A percentile compares a stretch with the other conserved stretches of the same genome.
These are phyloP conservation scores for Onthophagus sagittarius DNA, from an alignment of 2,888 invertebrate species.

Conservation along the genomic window DNA sequence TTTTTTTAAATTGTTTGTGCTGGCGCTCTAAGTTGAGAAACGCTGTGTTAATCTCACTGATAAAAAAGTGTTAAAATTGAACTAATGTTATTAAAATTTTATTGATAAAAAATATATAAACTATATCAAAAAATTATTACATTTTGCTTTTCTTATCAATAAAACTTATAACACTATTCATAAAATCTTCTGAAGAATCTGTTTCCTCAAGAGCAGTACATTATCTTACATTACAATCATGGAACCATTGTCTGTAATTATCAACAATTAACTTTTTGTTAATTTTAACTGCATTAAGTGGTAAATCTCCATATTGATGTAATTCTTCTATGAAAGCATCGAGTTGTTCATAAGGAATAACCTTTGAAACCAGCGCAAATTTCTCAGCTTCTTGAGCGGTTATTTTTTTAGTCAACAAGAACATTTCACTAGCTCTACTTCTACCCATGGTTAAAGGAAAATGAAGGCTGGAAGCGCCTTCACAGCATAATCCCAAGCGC, in stretches of 20 bases:
- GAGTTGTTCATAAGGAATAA: slow-evolving; percentile 65
- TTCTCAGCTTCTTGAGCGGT: slow-evolving; percentile 74
- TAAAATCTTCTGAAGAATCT: no score
- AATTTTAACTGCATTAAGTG: slow-evolving; percentile 57
- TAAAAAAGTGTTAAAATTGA: no score
- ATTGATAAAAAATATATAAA: no score
- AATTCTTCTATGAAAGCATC: slow-evolving; percentile 54
- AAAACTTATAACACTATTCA: slow-evolving; percentile 56
- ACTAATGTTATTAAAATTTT: no score
- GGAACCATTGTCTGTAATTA: slow-evolving; percentile 57
- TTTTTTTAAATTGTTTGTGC: no score
- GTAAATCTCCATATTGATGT: slow-evolving; percentile 52
- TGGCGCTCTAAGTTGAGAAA: no score
- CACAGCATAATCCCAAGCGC: no score
- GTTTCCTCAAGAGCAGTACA: no score
- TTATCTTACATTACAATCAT: slow-evolving; percentile 66
- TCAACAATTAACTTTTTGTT: slow-evolving; percentile 69
- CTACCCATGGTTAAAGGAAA: slow-evolving; percentile 83
- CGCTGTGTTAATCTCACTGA: no score
- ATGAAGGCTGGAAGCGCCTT: slow-evolving; percentile 83
- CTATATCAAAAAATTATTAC: slow-evolving; percentile 29
- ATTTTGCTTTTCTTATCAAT: slow-evolving; percentile 39
- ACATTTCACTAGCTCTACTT: slow-evolving; percentile 59
- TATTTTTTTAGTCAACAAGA: slow-evolving; percentile 69
- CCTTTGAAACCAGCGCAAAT: slow-evolving; percentile 72